phyloP scores from a whole-genome alignment of 2,113 vertebrate species.

The Amphiprion ocellaris region DNA sequence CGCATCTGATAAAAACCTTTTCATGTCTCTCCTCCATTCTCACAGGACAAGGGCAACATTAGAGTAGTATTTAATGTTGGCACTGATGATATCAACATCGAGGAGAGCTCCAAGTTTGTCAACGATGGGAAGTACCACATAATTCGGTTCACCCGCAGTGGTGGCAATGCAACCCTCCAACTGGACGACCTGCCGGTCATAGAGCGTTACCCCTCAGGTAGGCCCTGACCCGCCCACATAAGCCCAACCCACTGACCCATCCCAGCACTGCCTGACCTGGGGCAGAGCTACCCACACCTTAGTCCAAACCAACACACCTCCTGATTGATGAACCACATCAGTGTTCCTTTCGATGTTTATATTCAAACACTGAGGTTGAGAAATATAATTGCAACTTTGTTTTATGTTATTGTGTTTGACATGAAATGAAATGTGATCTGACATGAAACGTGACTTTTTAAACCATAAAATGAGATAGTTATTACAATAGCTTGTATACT shows the following conservation, averaged over 20 bases:
- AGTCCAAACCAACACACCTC: constrained; percentile 53
- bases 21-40: constrained; percentile 9
- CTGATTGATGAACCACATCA: constrained; percentile 57
- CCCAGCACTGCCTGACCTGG: constrained; percentile 49
- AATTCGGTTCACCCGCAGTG: constrained; percentile 97
- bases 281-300: constrained; percentile 54
- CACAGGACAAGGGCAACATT: constrained; percentile 97
- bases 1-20: constrained; percentile 3
- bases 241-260: constrained; percentile 50
- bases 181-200: constrained; percentile 98
- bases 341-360: constrained; percentile 70
- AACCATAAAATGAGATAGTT: constrained; percentile 79
- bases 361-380: constrained; percentile 58
- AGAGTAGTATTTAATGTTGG: constrained; percentile 99
- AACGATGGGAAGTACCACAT: constrained; percentile 99
- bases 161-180: constrained; percentile 98
- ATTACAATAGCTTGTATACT: constrained; percentile 69
- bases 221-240: constrained; percentile 65
- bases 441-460: constrained; percentile 81
- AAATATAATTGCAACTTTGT: constrained; percentile 69
- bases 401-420: constrained; percentile 77
- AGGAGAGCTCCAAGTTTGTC: constrained; percentile 97
- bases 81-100: constrained; percentile 99
- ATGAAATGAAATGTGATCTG: constrained; percentile 75
- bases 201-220: constrained; percentile 99